Base-by-base conservation (phyloP, 2,797 vertebrate genomes). In the Trachurus trachurus region DNA sequence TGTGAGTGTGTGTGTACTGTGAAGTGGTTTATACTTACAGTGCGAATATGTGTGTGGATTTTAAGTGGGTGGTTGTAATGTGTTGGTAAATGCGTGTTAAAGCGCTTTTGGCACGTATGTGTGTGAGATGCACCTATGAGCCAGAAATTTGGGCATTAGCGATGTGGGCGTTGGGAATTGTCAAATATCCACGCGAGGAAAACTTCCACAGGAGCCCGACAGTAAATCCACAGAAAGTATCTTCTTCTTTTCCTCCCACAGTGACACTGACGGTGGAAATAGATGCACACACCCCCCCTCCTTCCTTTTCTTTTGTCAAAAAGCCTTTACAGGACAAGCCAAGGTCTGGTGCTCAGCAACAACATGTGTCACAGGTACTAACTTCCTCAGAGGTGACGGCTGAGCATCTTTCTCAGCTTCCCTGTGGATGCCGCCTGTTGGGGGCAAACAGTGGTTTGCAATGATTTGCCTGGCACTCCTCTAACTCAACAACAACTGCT, bases 51-150 rank as follows among this genome's bases (percentile, higher is more conserved):
- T 84, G 86, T 81, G 89, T 84, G 72, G 77, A 73, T 26, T 85
- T 87, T 82, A 87, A 84, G 86, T 90, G 88, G 84, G 82, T 83
- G 83, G 80, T 73, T 65, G 74, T 89, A 81, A 87, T 81, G 84
- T 73, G 63, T 76, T 75, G 78, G 71, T 60, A 74, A 87, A 80
- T 77, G 81, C 78, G 80, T 64, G 80, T 49, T 47, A 42, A 44
- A 59, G 75, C 1, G n/a, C 61, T 86, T 83, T 82, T 60, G 68
- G 72, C 65, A 65, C 78, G 40, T 73, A 57, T 75, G 58, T 74
- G 64, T 66, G 67, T 66, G 64, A 70, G 59, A 75, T 66, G 49
- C 17, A 71, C 47, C 52, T 65, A 64, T 26, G 3, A 76, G 42
- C 71, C 60, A 69, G 54, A 77, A 64, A 79, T 66, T 16, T 62